phyloP scores from a whole-genome alignment of 1,140 invertebrate genomes.

The Delia radicum region DNA sequence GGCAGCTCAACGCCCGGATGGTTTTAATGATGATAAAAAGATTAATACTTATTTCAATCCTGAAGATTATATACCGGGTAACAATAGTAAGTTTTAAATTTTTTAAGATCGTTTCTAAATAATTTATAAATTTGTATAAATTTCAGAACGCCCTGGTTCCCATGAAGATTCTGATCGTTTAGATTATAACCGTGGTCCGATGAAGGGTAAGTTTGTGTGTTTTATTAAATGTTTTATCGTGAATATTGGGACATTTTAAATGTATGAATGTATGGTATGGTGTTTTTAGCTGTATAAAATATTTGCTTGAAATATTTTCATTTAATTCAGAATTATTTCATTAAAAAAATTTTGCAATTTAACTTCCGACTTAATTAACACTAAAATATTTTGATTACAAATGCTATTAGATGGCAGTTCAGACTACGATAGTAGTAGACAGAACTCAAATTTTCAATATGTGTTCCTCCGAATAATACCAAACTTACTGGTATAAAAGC shows the following conservation, averaged over 20 bases:
- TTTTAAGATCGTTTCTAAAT: not conserved
- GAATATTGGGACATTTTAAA: not conserved
- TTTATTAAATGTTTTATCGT: not conserved
- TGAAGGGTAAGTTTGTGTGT: slow-evolving; percentile 45
- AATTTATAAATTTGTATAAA: not conserved
- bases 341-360: no score
- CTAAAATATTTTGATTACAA: no score
- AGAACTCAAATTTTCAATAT: no score
- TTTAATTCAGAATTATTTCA: no score
- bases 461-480: no score
- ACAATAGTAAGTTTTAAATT: slow-evolving; percentile 26
- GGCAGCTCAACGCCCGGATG: slow-evolving; percentile 18
- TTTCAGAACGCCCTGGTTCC: slow-evolving; percentile 26
- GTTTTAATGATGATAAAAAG: slow-evolving; percentile 49
- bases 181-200: slow-evolving; percentile 39
- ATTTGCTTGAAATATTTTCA: not conserved
- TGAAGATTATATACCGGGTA: slow-evolving; percentile 42
- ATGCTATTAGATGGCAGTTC: no score
- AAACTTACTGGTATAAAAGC: no score
- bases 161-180: slow-evolving; percentile 31
- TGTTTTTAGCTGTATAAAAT: not conserved
- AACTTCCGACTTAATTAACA: no score
- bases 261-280: no score
- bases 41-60: slow-evolving; percentile 55
- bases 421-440: no score